Evolutionary conservation across 37 sponge, comb jelly and placozoan species (phyloP), one percentile per base, ranked within the genome.

Genomic region (Agelas oroides): DNA sequence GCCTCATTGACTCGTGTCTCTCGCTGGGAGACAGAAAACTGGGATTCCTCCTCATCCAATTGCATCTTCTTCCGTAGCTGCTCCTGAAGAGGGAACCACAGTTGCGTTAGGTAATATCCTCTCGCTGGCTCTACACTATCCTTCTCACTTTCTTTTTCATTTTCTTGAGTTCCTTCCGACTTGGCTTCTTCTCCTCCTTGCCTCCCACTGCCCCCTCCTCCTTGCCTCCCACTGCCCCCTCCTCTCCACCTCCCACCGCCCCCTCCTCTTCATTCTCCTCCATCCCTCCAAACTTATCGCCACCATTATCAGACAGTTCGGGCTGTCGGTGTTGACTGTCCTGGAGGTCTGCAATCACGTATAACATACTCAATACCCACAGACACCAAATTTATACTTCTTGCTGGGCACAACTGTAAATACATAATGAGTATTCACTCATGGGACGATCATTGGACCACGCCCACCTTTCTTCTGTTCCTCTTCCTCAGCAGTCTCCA

Each of bases 21-120:
- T n/a, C 91, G 76, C 71, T 94, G 94, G 0, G 94, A 94, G 36
- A 90, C 84, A 14, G 91, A 77, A 66, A 94, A 94, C 79, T 94
- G 87, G 0, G 84, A 75, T 18, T 54, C 80, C 16, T 63, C 61
- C 2, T 59, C 77, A 1, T 74, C 84, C 18, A 56, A 14, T 21
- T 76, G 59, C 78, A 82, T 82, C 59, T 28, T 76, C 30, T 78
- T 70, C 41, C 31, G 33, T 27, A 82, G 55, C 72, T 77, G 78
- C 28, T 77, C 84, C 89, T 83, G 28, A 11, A 33, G 13, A 82
- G n/a, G 19, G 13, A 19, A 67, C 11, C 24, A 66, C 1, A 58
- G 12, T 6, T 11, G 20, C 20, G 30, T 56, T 60, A 77, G 31
- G 60, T 0, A 23, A 46, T 12, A n/a, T n/a, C n/a, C n/a, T 46